These are phyloP conservation scores for Xestia xanthographa DNA, from an alignment of 2,888 invertebrate genomes.

Conservation along the genomic window DNA sequence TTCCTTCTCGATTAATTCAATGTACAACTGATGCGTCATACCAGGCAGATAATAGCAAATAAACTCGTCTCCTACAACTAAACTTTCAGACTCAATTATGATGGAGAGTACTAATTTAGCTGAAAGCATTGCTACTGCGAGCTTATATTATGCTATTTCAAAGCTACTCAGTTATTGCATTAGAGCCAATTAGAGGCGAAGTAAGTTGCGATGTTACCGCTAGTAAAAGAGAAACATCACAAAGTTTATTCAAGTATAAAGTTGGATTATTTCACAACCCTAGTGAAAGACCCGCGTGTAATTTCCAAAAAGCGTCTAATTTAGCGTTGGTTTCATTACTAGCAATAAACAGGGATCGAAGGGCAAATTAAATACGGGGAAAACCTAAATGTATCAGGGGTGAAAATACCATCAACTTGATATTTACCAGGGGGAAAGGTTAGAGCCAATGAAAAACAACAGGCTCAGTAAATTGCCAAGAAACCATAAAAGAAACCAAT, in stretches of 20 bases:
- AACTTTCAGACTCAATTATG: slow-evolving; percentile 8
- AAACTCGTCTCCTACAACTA: neutral
- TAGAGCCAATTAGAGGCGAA: slow-evolving; percentile 20
- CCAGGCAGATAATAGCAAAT: neutral
- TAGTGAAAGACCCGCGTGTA: slow-evolving; percentile 10
- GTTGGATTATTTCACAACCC: slow-evolving; percentile 25
- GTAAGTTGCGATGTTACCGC: neutral
- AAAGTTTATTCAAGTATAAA: too few relatives aligned
- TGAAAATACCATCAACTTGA: slow-evolving; percentile 68
- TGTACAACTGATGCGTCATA: slow-evolving; percentile 5
- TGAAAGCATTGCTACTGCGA: slow-evolving; percentile 13
- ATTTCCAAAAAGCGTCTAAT: slow-evolving; percentile 38
- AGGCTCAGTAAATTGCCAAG: slow-evolving; percentile 49
- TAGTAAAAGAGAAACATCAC: slow-evolving; percentile 14
- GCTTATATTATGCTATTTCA: slow-evolving; percentile 2
- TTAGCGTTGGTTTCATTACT: slow-evolving; percentile 38
- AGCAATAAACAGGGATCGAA: slow-evolving; percentile 60
- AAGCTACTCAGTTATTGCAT: slow-evolving; percentile 19
- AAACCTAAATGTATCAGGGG: slow-evolving; percentile 66
- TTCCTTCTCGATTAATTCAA: slow-evolving; percentile 23
- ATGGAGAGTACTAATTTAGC: slow-evolving; percentile 1
- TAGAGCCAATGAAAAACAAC: slow-evolving; percentile 61
- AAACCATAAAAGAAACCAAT: slow-evolving; percentile 68
- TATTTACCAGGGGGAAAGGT: slow-evolving; percentile 69
- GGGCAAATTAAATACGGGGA: slow-evolving; percentile 59